Base-by-base conservation (phyloP, 1,140 invertebrate genomes). In the Drosophila lini region DNA sequence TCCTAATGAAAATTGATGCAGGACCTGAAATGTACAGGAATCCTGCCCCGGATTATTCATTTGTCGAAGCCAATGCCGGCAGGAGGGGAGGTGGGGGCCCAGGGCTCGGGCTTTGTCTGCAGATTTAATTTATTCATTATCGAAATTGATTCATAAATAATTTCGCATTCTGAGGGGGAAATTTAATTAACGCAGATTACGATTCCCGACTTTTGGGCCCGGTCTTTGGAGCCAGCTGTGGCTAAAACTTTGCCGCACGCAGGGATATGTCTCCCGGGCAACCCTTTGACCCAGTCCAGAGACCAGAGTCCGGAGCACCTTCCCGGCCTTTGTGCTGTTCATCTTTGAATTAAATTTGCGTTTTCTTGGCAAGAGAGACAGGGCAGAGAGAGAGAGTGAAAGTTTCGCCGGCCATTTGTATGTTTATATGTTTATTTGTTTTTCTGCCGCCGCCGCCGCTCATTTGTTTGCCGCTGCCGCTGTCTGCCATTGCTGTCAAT, bases 101-200 rank as follows among this genome's bases (percentile, higher is more conserved):
- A 25, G 52, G 31, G 25, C 47, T 28, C n/a, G 38, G 11, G 11
- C 15, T 31, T 13, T 70, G 74, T 52, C 58, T 65, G n/a, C 47
- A 11, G 42, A 74, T 64, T 68, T 82, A 78, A 82, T 78, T 82
- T 82, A 82, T 82, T 82, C 80, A 82, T 82, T 78, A 82, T 82
- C 80, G 80, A 82, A 82, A 82, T 82, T 82, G 80, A 82, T 82
- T 82, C 80, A 82, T 82, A 82, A 82, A 82, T 82, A 82, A 78
- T 79, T 78, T 78, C 75, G 58, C 47, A 65, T 78, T 82, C 63
- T 28, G 3, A 4, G 34, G 44, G 38, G 42, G 5, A 75, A 80
- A 68, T 80, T 80, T 80, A 81, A 81, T 81, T 81, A 81, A 81
- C 78, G 79, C 57, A 81, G 79, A 81, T 81, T 81, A 81, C 73